Evolutionary conservation across 2,888 invertebrate species (phyloP).

Genomic region (Heptascelio sp.): DNA sequence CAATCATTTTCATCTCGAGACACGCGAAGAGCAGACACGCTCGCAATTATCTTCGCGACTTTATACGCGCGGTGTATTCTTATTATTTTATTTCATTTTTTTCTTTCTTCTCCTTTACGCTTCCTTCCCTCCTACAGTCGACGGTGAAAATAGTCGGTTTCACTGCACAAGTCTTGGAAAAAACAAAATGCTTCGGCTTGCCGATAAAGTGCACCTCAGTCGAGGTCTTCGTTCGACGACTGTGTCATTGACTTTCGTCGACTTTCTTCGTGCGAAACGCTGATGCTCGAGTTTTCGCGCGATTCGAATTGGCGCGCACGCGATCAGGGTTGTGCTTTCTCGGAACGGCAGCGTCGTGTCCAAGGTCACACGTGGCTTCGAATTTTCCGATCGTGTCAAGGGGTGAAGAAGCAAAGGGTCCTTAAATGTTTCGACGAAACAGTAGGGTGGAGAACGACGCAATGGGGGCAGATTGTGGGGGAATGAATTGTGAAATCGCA

Average conservation of each 20-base stretch:
- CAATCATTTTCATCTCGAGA: slow-evolving; percentile 36
- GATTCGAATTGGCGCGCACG: slow-evolving; percentile 48
- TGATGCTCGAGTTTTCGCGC: slow-evolving; percentile 65
- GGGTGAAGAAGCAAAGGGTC: not conserved
- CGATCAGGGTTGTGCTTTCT: slow-evolving; percentile 72
- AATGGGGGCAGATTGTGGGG: no score
- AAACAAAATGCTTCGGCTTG: slow-evolving; percentile 37
- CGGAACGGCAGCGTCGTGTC: slow-evolving; percentile 71
- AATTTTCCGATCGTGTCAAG: not conserved
- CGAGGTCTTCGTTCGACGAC: slow-evolving; percentile 54
- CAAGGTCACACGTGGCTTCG: slow-evolving; percentile 81
- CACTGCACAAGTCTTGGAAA: slow-evolving; percentile 40
- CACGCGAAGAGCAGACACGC: slow-evolving; percentile 28
- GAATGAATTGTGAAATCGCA: no score
- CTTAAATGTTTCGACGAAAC: no score
- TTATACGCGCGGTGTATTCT: not conserved
- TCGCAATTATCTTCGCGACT: slow-evolving; percentile 23
- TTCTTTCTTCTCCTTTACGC: not conserved
- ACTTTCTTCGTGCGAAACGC: slow-evolving; percentile 69
- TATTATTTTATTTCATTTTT: no score
- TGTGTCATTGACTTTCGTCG: slow-evolving; percentile 69
- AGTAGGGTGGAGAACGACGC: no score
- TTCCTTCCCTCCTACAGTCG: slow-evolving; percentile 8
- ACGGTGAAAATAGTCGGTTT: slow-evolving; percentile 58
- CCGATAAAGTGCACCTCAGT: slow-evolving; percentile 63